Base-by-base conservation (phyloP, 2,888 invertebrate species). In the Yponomeuta plumbellus region DNA sequence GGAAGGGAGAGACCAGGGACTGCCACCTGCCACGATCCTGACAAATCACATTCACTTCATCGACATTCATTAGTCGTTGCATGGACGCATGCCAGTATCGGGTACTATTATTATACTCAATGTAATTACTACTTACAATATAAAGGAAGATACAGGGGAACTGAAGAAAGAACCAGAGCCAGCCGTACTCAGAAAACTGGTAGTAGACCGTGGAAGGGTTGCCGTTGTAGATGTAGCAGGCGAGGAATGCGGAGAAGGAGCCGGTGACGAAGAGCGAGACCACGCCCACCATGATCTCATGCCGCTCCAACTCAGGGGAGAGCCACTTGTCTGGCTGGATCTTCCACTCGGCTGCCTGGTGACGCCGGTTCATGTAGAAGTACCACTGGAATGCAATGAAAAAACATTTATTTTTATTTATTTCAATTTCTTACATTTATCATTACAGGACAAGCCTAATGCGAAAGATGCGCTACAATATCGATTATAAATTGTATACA, bases 281-380 rank as follows among this genome's bases (percentile, higher is more conserved):
- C 0, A 92, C 91, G 0, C 95, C 95, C 4, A 94, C 75, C 73
- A 93, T 82, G 70, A 95, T 94, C 83, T 95, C 95, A 71, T 95
- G 94, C 5, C 92, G 86, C 74, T 95, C 95, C 66, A 95, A 80
- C 67, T 94, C 94, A 0, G 94, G 93, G 0, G 93, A 81, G 13
- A 95, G 74, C 93, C 94, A 95, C 70, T 94, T 94, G 59, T 88
- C 89, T 0, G 95, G 95, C 76, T 95, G 95, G 70, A 94, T 94
- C 83, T 95, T 95, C 95, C 95, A 95, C 71, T 94, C 93, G 65
- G 93, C 86, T 0, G 95, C 89, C 10, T 82, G 75, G 73, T 94
- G 92, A 0, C 93, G 84, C 76, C 92, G 92, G 1, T 91, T 87
- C 22, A 95, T 88, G 81, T 95, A 95, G 82, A 93, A 95, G 76